A percentile compares a stretch with the other conserved stretches of the same genome.
These are phyloP conservation scores for Andrena haemorrhoa DNA, from an alignment of 2,888 invertebrate genomes.

Conservation along the genomic window DNA sequence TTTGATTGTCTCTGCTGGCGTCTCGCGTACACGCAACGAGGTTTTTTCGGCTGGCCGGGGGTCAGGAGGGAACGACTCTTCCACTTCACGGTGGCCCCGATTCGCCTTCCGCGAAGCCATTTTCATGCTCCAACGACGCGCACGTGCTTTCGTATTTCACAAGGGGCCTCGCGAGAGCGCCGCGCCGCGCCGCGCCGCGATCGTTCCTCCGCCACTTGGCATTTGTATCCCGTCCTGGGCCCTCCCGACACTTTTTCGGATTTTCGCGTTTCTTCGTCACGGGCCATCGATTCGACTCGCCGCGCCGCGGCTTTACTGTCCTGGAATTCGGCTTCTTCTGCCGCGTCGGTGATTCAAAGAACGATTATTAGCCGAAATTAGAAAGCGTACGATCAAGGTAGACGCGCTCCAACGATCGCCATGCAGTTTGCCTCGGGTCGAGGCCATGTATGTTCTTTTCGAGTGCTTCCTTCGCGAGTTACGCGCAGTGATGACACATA, in stretches of 20 bases:
- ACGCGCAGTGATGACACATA: no score
- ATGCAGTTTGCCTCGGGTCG: no score
- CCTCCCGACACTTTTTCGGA: slow-evolving; percentile 13
- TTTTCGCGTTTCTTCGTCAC: slow-evolving; percentile 18
- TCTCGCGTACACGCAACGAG: slow-evolving; percentile 57
- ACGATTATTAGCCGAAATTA: slow-evolving; percentile 4
- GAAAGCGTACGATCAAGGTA: not conserved
- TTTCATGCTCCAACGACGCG: slow-evolving; percentile 75
- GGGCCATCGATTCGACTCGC: not conserved
- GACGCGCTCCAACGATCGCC: not conserved
- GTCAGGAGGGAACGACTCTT: slow-evolving; percentile 47
- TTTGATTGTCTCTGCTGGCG: slow-evolving; percentile 70
- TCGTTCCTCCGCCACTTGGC: slow-evolving; percentile 6
- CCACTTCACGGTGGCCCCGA: slow-evolving; percentile 64
- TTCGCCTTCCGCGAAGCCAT: slow-evolving; percentile 77
- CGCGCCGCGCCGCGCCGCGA: not conserved
- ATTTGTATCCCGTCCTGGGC: slow-evolving; percentile 10
- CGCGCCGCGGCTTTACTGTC: not conserved
- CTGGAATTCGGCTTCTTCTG: slow-evolving; percentile 18
- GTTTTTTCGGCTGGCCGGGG: slow-evolving; percentile 39
- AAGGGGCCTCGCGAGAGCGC: not conserved
- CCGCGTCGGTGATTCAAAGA: not conserved
- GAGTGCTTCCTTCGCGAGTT: no score
- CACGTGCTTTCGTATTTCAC: slow-evolving; percentile 57
- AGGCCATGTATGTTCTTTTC: no score